These are phyloP conservation scores for Oreocharis arfaki DNA, from an alignment of 2,113 vertebrate species.

Conservation along the genomic window DNA sequence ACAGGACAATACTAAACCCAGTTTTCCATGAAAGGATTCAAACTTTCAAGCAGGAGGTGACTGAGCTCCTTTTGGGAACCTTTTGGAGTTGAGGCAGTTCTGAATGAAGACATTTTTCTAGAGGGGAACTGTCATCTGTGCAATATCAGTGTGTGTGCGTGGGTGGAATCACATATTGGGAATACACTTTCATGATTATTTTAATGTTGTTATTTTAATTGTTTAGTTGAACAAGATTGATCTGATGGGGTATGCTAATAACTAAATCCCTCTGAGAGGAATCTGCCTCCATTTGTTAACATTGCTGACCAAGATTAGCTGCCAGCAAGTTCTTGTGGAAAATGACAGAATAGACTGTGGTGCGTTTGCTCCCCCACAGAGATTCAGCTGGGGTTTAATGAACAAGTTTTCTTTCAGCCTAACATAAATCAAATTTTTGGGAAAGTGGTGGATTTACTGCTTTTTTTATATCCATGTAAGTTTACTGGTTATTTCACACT, in stretches of 20 bases:
- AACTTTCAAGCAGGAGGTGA: not conserved
- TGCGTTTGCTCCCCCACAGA: not conserved
- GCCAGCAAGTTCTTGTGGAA: not conserved
- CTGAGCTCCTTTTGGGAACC: not conserved
- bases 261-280: not conserved
- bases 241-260: conserved; percentile 2
- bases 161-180: not conserved
- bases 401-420: not conserved
- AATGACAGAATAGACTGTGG: not conserved
- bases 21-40: not conserved
- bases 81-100: not conserved
- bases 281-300: conserved; percentile 5
- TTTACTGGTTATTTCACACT: not conserved
- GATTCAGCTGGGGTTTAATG: not conserved
- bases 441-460: not conserved
- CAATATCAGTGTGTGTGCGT: not conserved
- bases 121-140: not conserved
- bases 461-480: not conserved
- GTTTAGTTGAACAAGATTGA: conserved; percentile 29
- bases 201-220: conserved; percentile 35
- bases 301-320: not conserved
- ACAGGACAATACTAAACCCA: not conserved
- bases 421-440: not conserved
- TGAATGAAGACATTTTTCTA: not conserved
- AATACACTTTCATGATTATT: conserved; percentile 17